Conservation (phyloP, 23 tunicate genomes). For the Clavelina lepadiformis region DNA sequence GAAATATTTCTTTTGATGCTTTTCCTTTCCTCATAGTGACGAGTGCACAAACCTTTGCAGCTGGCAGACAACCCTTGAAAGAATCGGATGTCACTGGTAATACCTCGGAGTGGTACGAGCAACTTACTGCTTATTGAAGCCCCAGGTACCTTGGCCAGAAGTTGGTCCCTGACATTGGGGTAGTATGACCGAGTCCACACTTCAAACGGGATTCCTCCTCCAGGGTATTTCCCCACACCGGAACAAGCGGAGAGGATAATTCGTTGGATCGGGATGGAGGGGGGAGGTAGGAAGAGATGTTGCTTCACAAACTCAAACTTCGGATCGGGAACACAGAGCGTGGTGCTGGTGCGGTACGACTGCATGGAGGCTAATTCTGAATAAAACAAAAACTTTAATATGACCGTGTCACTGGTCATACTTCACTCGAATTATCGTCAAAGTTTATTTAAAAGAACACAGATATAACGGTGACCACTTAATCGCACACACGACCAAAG, state of each 20-base stretch:
- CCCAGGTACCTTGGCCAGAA: conserved; percentile 56
- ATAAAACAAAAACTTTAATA: too few species aligned
- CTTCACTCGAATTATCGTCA: too few species aligned
- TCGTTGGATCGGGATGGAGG: conserved; percentile 50
- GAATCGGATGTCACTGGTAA: background rate
- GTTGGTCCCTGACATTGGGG: conserved; percentile 74
- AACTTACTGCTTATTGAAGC: background rate
- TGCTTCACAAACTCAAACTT: conserved; percentile 35
- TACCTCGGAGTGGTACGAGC: background rate
- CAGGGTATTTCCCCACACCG: conserved; percentile 34
- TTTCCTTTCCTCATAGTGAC: conserved; percentile 32
- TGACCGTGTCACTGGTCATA: too few species aligned
- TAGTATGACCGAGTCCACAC: conserved; percentile 71
- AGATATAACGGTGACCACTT: too few species aligned
- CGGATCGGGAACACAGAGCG: conserved; percentile 64
- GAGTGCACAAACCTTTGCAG: conserved; percentile 50
- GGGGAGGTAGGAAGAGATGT: conserved; percentile 50
- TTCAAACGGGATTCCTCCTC: conserved; percentile 71
- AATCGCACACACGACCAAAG: too few species aligned
- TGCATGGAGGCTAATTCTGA: conserved; percentile 40
- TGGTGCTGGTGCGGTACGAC: conserved; percentile 50
- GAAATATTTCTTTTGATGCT: conserved; percentile 43
- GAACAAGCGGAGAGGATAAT: conserved; percentile 39
- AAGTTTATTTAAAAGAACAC: too few species aligned
- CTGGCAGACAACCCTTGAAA: conserved; percentile 54